Evolutionary conservation across 1,140 invertebrate species (phyloP), one percentile per base, ranked within the genome.

Genomic region (Trypoxylus dichotomus): DNA sequence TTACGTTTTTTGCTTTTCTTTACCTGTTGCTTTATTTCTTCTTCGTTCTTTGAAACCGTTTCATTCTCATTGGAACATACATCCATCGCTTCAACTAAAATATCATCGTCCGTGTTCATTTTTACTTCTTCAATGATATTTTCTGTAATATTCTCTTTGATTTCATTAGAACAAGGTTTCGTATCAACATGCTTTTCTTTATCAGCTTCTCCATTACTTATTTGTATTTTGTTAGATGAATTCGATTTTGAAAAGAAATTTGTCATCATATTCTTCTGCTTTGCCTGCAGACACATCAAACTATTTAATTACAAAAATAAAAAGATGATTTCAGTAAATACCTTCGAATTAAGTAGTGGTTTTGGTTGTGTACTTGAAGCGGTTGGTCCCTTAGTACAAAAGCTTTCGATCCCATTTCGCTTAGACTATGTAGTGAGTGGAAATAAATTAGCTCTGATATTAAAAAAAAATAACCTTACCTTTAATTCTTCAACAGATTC

Each of bases 241-340:
- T 42, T 37, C 11, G 74, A 27, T 24, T 27, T 75, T 54, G 41
- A 58, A 54, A 75, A 27, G 27, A 75, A 75, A 47, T 54, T 75
- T 15, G 74, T 24, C 43, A 75, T 58, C 41, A 75, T 27, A 54
- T 75, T 75, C 13, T 75, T 75, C 13, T 43, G 74, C 27, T 75
- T 47, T 27, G 25, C 24, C 74, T 75, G 25, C 32, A 75, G 54
- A 75, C 10, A 42, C n/a, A 25, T 21, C 2, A 54, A 47, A 24
- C 8, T 13, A 75, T 2, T 74, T 0, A 41, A 37, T 37, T 41
- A 68, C 2, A 41, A 41, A 13, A 75, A 5, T n/a, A 75, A 54
- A 2, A 21, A 11, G 13, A 75, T 1, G 11, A 54, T 42, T 19
- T 27, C 54, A 75, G 8, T 15, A 24, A 47, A 25, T 25, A 75